Evolutionary conservation across 1,140 invertebrate genomes (phyloP).

Genomic region (Calephelis nemesis): DNA sequence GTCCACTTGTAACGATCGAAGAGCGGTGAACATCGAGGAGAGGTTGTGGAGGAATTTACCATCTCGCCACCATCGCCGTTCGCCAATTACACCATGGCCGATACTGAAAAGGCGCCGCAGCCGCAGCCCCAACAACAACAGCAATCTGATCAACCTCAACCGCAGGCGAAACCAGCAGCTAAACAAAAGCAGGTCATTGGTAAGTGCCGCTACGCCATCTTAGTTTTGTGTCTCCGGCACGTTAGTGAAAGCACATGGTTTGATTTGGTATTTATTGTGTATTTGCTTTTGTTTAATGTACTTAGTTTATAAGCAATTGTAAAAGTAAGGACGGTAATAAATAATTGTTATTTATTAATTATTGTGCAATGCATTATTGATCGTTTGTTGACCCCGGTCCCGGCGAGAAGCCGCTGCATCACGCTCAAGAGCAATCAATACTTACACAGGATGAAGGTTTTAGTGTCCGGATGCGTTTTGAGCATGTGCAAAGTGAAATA

Average conservation of each 20-base stretch:
- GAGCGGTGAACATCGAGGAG: conserved; percentile 76
- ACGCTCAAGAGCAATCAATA: conserved; percentile 27
- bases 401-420: conserved; percentile 26
- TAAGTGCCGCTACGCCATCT: conserved; percentile 73
- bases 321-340: neutral
- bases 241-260: conserved; percentile 66
- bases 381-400: conserved; percentile 52
- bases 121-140: conserved; percentile 60
- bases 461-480: conserved; percentile 19
- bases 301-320: neutral
- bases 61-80: conserved; percentile 79
- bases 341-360: neutral
- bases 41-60: conserved; percentile 79
- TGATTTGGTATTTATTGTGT: conserved; percentile 27
- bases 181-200: conserved; percentile 78
- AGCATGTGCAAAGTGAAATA: conserved; percentile 11
- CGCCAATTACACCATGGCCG: conserved; percentile 80
- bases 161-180: conserved; percentile 60
- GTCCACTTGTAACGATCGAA: conserved; percentile 56
- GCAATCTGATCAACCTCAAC: conserved; percentile 61
- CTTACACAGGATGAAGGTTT: conserved; percentile 19
- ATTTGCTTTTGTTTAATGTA: conserved; percentile 30
- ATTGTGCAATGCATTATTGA: conserved; percentile 40
- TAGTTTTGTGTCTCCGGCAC: conserved; percentile 62
- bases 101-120: conserved; percentile 78